Base-by-base conservation (phyloP, 2,888 invertebrate genomes). In the Rhogogaster chlorosoma region DNA sequence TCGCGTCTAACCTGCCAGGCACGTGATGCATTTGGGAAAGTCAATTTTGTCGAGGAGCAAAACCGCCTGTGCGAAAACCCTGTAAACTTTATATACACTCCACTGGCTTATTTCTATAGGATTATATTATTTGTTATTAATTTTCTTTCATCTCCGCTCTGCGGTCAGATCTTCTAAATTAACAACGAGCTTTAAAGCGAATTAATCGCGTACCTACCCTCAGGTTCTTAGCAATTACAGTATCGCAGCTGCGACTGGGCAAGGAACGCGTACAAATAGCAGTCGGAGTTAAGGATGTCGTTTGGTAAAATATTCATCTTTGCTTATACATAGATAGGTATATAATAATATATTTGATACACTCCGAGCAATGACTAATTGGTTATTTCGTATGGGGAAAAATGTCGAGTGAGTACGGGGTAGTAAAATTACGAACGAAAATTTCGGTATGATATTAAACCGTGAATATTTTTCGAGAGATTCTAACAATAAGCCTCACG, bases 1-100 rank as follows among this genome's bases (percentile, higher is more conserved):
- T 12, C 80, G 61, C 80, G 36, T 80, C 61, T 29, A 36, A 36
- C 32, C 61, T 61, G 22, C 57, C 57, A 26, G 36, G 9, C 18
- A 53, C 32, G 77, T 42, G 73, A 77, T 77, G 49, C 49, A 53
- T 77, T 77, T 53, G 29, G 77, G 32, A 38, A n/a, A 77, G 53
- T 53, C 53, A 53, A 77, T 53, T 77, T 49, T 49, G n/a, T 38
- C n/a, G 70, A 38, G 10, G 18, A 71, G 32, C 4, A 38, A 36
- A 26, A 26, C 26, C 61, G 61, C 12, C 5, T 61, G 2, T 26
- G 1, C 10, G 61, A 4, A 61, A 70, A 26, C 7, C 15, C n/a
- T 67, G 9, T 67, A n/a, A 18, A 53, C 0, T n/a, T 1, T n/a
- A 7, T n/a, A 53, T n/a, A 53, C 0, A n/a, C n/a, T n/a, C 6